Evolutionary conservation across 2,888 invertebrate species (phyloP).

Genomic region (Lottia scabra): DNA sequence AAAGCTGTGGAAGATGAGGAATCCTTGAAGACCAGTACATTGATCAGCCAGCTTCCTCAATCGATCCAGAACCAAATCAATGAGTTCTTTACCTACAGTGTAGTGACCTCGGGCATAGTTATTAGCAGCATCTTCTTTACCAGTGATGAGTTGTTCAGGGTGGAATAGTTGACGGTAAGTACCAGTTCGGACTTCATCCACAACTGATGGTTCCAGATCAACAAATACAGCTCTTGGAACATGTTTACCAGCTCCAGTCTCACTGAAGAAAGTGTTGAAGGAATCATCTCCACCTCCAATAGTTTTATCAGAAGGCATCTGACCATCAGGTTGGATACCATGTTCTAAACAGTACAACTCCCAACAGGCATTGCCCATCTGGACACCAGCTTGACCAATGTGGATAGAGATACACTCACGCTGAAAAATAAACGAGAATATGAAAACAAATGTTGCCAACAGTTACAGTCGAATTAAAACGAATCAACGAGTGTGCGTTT

Average conservation of each 20-base stretch:
- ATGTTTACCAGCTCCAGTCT: slow-evolving; percentile 93
- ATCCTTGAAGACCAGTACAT: slow-evolving; percentile 65
- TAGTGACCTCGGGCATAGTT: slow-evolving; percentile 98
- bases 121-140: slow-evolving; percentile 97
- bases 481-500: no score
- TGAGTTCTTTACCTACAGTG: slow-evolving; percentile 88
- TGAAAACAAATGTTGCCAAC: no score
- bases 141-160: slow-evolving; percentile 96
- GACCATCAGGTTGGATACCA: slow-evolving; percentile 71
- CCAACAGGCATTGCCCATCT: slow-evolving; percentile 73
- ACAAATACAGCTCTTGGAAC: slow-evolving; percentile 93
- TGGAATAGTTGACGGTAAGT: slow-evolving; percentile 93
- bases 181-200: slow-evolving; percentile 72
- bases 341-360: slow-evolving; percentile 73
- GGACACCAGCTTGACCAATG: slow-evolving; percentile 71
- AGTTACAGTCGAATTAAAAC: no score
- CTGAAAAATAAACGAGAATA: no score
- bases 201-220: slow-evolving; percentile 97
- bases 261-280: slow-evolving; percentile 82
- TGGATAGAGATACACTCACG: slow-evolving; percentile 71
- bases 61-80: slow-evolving; percentile 80
- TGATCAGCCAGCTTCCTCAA: slow-evolving; percentile 74
- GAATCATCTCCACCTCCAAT: slow-evolving; percentile 79
- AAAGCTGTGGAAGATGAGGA: slow-evolving; percentile 64
- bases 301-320: slow-evolving; percentile 84